Base-by-base conservation (phyloP, 2,888 invertebrate genomes). In the Tipula vernalis region DNA sequence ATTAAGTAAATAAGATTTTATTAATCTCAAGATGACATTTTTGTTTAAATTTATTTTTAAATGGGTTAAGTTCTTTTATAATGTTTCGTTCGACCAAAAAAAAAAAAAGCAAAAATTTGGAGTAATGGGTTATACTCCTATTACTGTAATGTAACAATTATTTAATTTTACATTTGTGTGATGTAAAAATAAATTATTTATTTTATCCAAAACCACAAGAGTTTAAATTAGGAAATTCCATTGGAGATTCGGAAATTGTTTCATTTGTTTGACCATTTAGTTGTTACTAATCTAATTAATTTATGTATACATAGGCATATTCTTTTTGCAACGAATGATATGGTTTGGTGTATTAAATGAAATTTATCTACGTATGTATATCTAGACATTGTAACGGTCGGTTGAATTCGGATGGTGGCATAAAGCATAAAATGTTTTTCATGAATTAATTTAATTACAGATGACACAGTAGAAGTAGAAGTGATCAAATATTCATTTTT, bases 391-490 rank as follows among this genome's bases (percentile, higher is more conserved):
- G 6, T 10, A 44, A 28, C 5, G 28, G 18, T 12, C 71, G 51
- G 51, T 28, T 28, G 71, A 18, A 18, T 1, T 57, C 8, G 71
- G 8, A 71, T 71, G 71, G 12, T 8, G 51, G 3, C 28, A 71
- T 3, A 28, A 71, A 71, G 13, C 28, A 71, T 10, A 18, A 71
- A 10, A 71, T 28, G 28, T 71, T 71, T 57, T 71, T 71, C 28
- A 71, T 57, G 71, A 71, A 71, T 28, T 18, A 71, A 71, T 71
- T 71, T 71, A 28, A 71, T 28, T 71, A 71, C 28, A 71, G 71
- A 71, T 71, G 71, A 71, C 71, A 71, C 71, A 71, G 71, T 71
- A 71, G 71, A 71, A 71, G 71, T 71, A 71, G 71, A 71, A 71
- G 71, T 28, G 28, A 71, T 71, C 28, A 71, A 71, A 71, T 71